These are phyloP conservation scores for Dryocosmus kuriphilus DNA, from an alignment of 2,888 invertebrate species.

Conservation along the genomic window DNA sequence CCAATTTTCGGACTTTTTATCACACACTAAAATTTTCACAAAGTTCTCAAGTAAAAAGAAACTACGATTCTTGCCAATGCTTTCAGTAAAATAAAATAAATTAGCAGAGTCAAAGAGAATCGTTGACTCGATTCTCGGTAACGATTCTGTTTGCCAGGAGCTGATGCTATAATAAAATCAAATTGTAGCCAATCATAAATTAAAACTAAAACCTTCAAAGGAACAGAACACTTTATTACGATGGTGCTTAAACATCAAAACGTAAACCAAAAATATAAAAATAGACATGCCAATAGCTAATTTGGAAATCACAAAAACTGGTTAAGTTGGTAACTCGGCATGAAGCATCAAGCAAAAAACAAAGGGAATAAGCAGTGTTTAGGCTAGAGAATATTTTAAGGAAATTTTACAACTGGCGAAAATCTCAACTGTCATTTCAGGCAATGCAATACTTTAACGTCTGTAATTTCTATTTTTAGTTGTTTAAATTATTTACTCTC, in stretches of 20 bases:
- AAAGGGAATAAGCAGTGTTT: conserved; percentile 9
- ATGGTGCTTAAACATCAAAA: background rate
- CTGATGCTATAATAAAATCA: background rate
- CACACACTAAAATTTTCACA: conserved; percentile 4
- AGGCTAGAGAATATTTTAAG: background rate
- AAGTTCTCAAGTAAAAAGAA: conserved; percentile 16
- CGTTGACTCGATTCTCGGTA: background rate
- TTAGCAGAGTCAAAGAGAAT: background rate
- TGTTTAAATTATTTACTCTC: no score
- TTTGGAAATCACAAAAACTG: background rate
- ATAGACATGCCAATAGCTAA: background rate
- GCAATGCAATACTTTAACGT: no score
- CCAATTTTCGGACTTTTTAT: background rate
- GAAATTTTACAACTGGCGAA: no score
- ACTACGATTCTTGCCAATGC: conserved; percentile 2
- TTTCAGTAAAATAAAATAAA: conserved; percentile 2
- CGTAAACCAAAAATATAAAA: background rate
- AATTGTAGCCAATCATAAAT: background rate
- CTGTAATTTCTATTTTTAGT: no score
- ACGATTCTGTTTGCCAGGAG: background rate
- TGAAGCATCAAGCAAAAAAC: conserved; percentile 14
- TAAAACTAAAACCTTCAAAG: background rate
- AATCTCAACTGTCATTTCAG: no score
- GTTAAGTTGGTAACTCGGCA: background rate
- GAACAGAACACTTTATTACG: background rate